Evolutionary conservation across 2,888 invertebrate species (phyloP).

Genomic region (Troides oblongomaculatus): DNA sequence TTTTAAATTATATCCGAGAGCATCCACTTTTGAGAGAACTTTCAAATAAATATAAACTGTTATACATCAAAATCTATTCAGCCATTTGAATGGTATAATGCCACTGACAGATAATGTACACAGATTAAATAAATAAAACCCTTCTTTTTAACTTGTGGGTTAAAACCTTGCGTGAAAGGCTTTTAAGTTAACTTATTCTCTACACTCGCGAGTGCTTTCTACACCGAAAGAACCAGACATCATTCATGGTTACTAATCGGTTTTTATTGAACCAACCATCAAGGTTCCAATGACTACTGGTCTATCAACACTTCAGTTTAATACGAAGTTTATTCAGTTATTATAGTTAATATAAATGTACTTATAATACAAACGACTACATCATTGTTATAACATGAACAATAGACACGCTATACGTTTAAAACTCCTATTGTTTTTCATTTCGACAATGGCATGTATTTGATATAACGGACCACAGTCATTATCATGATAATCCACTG

Average conservation of each 20-base stretch:
- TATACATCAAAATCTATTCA: background rate
- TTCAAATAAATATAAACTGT: background rate
- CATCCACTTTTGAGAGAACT: background rate
- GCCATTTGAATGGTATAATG: background rate
- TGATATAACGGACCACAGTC: conserved; percentile 28
- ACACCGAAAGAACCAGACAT: no score
- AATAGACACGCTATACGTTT: conserved; percentile 56
- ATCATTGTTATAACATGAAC: conserved; percentile 56
- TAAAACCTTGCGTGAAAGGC: no score
- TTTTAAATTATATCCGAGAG: background rate
- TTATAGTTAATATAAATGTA: conserved; percentile 12
- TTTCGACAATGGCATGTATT: conserved; percentile 37
- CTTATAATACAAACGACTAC: conserved; percentile 48
- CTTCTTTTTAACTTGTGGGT: no score
- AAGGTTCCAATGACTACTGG: background rate
- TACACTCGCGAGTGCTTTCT: no score
- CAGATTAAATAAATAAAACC: background rate
- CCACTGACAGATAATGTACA: background rate
- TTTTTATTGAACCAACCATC: no score
- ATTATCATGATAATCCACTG: conserved; percentile 24
- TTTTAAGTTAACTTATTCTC: no score
- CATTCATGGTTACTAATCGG: no score
- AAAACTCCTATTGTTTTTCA: conserved; percentile 63
- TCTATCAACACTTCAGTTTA: background rate
- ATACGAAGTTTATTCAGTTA: conserved; percentile 3